These are phyloP conservation scores for Frankliniella intonsa DNA, from an alignment of 2,888 invertebrate species.

Conservation along the genomic window DNA sequence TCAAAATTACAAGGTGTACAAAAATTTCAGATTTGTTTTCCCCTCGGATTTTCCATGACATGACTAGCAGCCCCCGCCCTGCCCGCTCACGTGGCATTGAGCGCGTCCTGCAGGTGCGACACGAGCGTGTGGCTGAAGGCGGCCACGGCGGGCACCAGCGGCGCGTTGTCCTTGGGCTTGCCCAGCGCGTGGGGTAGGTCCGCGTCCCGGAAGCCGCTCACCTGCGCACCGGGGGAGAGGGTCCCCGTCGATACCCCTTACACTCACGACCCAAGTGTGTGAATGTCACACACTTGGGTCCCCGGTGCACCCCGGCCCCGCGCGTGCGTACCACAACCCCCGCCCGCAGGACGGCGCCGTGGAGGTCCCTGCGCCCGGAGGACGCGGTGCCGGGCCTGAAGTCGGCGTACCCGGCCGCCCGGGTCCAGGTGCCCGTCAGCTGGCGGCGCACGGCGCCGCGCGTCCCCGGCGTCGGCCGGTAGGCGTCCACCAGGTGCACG, in stretches of 20 bases:
- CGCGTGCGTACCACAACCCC: neutral
- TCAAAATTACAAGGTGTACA: no score
- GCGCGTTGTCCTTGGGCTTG: conserved; percentile 12
- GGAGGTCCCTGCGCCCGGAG: neutral
- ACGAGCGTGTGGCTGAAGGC: conserved; percentile 8
- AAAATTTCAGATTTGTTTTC: no score
- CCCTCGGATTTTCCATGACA: neutral
- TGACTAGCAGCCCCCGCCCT: neutral
- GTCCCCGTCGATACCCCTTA: no score
- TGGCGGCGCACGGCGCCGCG: neutral
- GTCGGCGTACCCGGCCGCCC: neutral
- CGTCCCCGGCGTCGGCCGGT: conserved; percentile 3
- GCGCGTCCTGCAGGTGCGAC: neutral
- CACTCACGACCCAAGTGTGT: no score
- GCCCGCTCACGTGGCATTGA: neutral
- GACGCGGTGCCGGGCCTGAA: neutral
- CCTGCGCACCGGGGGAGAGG: neutral
- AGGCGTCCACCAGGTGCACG: conserved; percentile 12
- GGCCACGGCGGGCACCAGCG: neutral
- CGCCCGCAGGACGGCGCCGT: neutral
- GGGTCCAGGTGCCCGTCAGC: neutral
- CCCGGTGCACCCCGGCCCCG: neutral
- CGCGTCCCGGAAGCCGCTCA: neutral
- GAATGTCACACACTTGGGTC: no score
- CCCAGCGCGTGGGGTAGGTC: neutral